Conservation (phyloP, 1,140 invertebrate species). For the Aricia agestis region DNA sequence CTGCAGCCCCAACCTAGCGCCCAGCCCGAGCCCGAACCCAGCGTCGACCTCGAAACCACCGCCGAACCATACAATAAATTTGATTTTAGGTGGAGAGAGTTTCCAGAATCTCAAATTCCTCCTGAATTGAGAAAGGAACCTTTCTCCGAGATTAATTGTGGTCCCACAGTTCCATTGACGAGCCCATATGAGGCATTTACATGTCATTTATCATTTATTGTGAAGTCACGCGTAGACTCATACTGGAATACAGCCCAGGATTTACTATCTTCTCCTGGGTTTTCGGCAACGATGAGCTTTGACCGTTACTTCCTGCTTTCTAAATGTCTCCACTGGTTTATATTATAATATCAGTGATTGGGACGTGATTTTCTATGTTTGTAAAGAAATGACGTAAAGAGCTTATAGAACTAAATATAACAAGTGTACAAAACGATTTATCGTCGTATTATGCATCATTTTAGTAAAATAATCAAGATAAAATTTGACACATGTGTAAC, state of each 20-base stretch:
- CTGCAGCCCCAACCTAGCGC: not conserved
- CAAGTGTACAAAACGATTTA: no score
- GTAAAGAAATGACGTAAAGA: no score
- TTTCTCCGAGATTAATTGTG: conserved; percentile 22
- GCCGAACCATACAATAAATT: conserved; percentile 21
- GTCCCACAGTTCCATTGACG: conserved; percentile 24
- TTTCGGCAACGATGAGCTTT: conserved; percentile 4
- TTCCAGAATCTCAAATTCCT: conserved; percentile 25
- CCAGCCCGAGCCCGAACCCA: conserved; percentile 4
- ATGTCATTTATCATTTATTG: conserved; percentile 16
- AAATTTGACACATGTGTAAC: no score
- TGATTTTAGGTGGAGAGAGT: conserved; percentile 23
- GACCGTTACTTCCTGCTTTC: conserved; percentile 20
- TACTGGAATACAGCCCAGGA: conserved; percentile 27
- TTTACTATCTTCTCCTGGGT: no score
- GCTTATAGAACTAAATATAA: no score
- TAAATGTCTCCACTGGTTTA: conserved; percentile 29
- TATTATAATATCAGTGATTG: no score
- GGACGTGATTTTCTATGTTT: no score
- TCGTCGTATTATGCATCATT: no score
- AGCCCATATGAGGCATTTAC: conserved; percentile 30
- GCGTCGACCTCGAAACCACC: not conserved
- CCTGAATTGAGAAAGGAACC: conserved; percentile 9
- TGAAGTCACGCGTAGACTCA: conserved; percentile 24
- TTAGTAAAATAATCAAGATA: no score